phyloP scores from a whole-genome alignment of 2,797 vertebrate species.

The Channa striata region DNA sequence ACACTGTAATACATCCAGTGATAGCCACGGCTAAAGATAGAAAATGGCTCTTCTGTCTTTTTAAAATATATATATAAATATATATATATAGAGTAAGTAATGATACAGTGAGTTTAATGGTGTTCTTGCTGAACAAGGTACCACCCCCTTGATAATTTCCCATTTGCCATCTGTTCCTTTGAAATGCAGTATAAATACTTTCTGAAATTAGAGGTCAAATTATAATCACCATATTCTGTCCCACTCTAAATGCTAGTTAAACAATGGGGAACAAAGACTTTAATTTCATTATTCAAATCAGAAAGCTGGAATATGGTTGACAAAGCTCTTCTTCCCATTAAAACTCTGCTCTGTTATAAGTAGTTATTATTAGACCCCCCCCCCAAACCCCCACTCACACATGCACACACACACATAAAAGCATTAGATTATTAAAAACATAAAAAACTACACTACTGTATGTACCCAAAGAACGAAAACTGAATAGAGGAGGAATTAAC shows the following conservation, averaged over 20 bases:
- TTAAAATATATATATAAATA: too few species aligned
- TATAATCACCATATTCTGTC: conserved; percentile 86
- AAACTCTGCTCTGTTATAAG: conserved; percentile 27
- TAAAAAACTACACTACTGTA: not conserved
- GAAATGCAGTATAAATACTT: conserved; percentile 93
- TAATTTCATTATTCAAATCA: conserved; percentile 94
- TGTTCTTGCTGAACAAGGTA: conserved; percentile 62
- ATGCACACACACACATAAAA: not conserved
- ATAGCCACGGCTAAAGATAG: conserved; percentile 20
- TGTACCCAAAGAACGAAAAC: conserved; percentile 19
- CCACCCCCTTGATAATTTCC: conserved; percentile 64
- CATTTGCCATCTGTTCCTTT: conserved; percentile 92
- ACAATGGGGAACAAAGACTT: conserved; percentile 88
- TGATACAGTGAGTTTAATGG: conserved; percentile 34
- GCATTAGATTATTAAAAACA: not conserved
- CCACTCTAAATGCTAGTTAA: conserved; percentile 91
- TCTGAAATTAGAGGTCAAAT: conserved; percentile 90
- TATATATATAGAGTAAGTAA: conserved; percentile 21
- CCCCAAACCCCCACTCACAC: too few species aligned
- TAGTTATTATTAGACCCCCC: too few species aligned
- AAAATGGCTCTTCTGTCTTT: not conserved
- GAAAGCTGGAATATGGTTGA: conserved; percentile 69
- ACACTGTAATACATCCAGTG: conserved; percentile 35
- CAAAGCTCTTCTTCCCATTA: conserved; percentile 26
- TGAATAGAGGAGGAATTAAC: conserved; percentile 28